These are phyloP conservation scores for Drosophila melanica DNA, from an alignment of 1,140 invertebrate genomes.

Conservation along the genomic window DNA sequence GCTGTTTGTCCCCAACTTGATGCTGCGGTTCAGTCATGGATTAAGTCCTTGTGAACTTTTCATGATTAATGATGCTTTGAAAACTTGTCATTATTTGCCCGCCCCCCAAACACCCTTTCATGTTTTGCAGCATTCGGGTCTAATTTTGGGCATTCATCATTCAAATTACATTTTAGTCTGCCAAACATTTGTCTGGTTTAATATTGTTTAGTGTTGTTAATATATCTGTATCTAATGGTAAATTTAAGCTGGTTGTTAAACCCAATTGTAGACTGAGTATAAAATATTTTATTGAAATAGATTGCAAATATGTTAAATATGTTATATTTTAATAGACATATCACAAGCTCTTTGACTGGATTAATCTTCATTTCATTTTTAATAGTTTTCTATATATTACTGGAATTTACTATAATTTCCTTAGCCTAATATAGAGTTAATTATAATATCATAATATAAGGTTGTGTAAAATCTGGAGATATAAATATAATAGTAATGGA, in stretches of 20 bases:
- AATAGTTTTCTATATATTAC: no score
- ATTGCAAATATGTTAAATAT: no score
- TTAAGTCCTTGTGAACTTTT: slow-evolving; percentile 69
- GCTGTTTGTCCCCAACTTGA: slow-evolving; percentile 15
- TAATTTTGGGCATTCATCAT: slow-evolving; percentile 16
- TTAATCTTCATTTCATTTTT: no score
- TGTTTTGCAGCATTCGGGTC: slow-evolving; percentile 23
- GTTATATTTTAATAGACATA: no score
- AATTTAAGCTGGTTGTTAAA: no score
- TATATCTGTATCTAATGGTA: no score
- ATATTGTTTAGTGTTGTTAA: not conserved
- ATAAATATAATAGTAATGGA: no score
- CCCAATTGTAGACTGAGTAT: no score
- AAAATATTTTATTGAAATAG: no score
- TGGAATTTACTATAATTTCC: not conserved
- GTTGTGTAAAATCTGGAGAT: no score
- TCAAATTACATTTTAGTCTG: not conserved
- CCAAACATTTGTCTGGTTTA: not conserved
- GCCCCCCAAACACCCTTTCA: not conserved
- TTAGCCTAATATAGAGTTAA: not conserved
- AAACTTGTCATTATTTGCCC: slow-evolving; percentile 54
- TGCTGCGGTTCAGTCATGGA: slow-evolving; percentile 59
- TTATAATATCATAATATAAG: not conserved
- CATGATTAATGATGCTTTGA: slow-evolving; percentile 75
- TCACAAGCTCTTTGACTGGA: not conserved